Conservation (phyloP, 64 coral and sea anemone species). For the Orbicella faveolata region DNA sequence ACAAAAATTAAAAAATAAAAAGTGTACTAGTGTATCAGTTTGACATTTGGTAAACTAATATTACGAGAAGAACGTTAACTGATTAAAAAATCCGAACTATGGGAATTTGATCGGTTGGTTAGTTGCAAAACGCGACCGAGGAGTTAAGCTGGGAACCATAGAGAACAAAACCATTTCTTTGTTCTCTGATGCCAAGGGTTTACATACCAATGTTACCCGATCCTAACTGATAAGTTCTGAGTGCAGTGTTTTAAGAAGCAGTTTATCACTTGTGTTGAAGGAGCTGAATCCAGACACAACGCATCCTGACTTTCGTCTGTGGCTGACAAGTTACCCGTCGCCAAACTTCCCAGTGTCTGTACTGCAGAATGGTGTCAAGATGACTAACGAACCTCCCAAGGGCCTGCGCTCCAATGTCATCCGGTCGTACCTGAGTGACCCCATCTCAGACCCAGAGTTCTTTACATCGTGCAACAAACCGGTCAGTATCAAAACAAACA, state of each 20-base stretch:
- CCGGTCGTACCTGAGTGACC: conserved; percentile 91
- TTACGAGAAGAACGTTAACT: too few species aligned
- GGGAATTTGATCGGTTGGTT: too few species aligned
- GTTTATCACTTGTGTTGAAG: conserved; percentile 30
- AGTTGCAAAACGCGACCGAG: too few species aligned
- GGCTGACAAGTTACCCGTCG: conserved; percentile 96
- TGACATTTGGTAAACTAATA: too few species aligned
- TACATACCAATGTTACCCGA: too few species aligned
- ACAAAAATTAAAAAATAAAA: too few species aligned
- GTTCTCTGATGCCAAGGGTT: too few species aligned
- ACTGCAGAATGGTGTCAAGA: conserved; percentile 99
- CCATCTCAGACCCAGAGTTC: conserved; percentile 97
- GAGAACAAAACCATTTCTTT: too few species aligned
- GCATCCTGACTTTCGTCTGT: conserved; percentile 97
- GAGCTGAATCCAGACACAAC: conserved; percentile 94
- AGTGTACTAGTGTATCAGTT: too few species aligned
- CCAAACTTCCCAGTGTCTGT: conserved; percentile 98
- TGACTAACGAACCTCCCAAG: conserved; percentile 98
- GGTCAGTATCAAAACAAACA: conserved; percentile 45
- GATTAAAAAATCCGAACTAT: too few species aligned
- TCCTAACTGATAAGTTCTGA: not conserved
- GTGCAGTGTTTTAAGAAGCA: not conserved
- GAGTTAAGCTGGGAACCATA: too few species aligned
- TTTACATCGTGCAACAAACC: conserved; percentile 93
- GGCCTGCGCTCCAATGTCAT: conserved; percentile 88